A percentile compares a stretch with the other conserved stretches of the same genome.
These are phyloP conservation scores for Belonocnema kinseyi DNA, from an alignment of 1,140 invertebrate genomes.

Conservation along the genomic window DNA sequence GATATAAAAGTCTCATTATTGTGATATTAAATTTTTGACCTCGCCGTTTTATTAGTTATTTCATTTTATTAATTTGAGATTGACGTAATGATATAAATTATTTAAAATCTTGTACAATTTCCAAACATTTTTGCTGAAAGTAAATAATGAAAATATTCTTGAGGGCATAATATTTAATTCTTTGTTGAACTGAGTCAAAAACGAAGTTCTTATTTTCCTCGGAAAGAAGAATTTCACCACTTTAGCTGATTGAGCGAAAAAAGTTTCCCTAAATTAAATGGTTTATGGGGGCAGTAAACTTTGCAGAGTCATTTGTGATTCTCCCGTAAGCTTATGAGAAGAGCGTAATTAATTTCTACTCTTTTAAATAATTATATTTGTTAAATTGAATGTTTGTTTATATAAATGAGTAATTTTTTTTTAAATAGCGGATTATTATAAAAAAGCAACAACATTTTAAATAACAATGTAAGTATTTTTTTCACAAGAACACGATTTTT, in stretches of 20 bases:
- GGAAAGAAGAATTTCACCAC: constrained; percentile 1
- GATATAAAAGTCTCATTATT: too few relatives aligned
- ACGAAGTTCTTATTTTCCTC: not conserved
- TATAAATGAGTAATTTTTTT: too few relatives aligned
- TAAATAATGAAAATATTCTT: not conserved
- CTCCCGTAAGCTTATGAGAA: not conserved
- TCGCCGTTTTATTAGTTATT: too few relatives aligned
- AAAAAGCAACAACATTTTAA: too few relatives aligned
- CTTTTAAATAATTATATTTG: not conserved
- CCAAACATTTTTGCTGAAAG: not conserved
- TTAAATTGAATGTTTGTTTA: too few relatives aligned
- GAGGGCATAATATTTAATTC: not conserved
- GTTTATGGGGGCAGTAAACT: not conserved
- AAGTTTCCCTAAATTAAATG: constrained; percentile 14
- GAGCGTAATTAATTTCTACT: not conserved
- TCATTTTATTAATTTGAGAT: too few relatives aligned
- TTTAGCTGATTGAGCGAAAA: constrained; percentile 7
- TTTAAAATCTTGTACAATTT: too few relatives aligned
- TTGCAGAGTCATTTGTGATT: constrained; percentile 5
- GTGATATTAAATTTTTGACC: too few relatives aligned
- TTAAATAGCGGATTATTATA: too few relatives aligned
- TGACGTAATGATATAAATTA: too few relatives aligned
- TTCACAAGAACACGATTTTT: too few relatives aligned
- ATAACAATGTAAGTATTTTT: too few relatives aligned
- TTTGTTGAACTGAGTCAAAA: not conserved